Evolutionary conservation across 2,888 invertebrate genomes (phyloP), one percentile per base, ranked within the genome.

Genomic region (Cerceris ruficornis): DNA sequence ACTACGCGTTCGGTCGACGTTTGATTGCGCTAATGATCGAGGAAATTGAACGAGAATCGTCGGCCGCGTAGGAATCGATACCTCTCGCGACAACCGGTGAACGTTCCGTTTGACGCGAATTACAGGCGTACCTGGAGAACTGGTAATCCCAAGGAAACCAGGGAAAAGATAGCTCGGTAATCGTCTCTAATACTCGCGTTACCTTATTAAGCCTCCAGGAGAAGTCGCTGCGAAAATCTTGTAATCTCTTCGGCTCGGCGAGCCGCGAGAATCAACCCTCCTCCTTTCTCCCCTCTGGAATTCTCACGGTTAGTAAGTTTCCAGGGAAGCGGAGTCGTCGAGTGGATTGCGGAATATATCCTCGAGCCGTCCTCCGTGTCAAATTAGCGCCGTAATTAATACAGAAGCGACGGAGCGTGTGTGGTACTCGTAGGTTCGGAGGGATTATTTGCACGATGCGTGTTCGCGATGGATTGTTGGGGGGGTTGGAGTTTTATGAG

Each of bases 161-260:
- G n/a, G 15, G 15, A 15, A 39, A 49, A 43, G 43, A 66, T n/a
- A 46, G 46, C 14, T 55, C 14, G 41, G 50, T 69, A 74, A 74
- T 74, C 52, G 58, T 9, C 58, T 50, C 58, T 49, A 55, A 49
- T 61, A 55, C 49, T 14, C 62, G 55, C 55, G 67, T 67, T 50
- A 55, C 66, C 67, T 67, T 71, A 75, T 62, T 57, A 65, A 75
- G 75, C 55, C 28, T 58, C 70, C 28, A 43, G 15, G 14, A 5
- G 9, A 13, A 46, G n/a, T 7, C 54, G 8, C n/a, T 13, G 49
- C 42, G 11, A 39, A 43, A 58, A 39, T 43, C 66, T 55, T 65
- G 61, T 70, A 66, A 66, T 75, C 75, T 15, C 62, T 43, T 9
- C 17, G 7, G 8, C 7, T n/a, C 58, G 28, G 9, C 41, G 50